These are phyloP conservation scores for Trypoxylus dichotomus DNA, from an alignment of 1,140 invertebrate genomes.

Conservation along the genomic window DNA sequence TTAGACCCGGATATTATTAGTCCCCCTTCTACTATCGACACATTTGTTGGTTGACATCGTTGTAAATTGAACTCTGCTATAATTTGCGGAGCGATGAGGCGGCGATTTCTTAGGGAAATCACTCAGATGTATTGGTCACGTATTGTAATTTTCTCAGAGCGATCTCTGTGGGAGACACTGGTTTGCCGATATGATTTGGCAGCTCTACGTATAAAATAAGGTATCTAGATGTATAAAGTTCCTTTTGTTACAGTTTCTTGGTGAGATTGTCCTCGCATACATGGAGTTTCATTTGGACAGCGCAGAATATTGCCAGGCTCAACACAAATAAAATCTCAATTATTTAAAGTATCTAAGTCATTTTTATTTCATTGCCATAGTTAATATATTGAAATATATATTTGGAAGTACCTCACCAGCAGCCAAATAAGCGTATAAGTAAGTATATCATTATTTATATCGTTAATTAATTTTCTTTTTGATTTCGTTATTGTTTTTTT, in stretches of 20 bases:
- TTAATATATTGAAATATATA: constrained; percentile 28
- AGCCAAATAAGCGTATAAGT: constrained; percentile 42
- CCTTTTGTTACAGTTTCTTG: constrained; percentile 48
- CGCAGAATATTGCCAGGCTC: constrained; percentile 94
- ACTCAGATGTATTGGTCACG: no score
- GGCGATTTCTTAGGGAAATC: no score
- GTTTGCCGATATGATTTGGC: no score
- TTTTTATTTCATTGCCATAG: constrained; percentile 40
- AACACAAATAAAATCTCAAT: constrained; percentile 82
- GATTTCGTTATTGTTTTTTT: constrained; percentile 26
- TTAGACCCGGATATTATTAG: no score
- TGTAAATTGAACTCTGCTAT: no score
- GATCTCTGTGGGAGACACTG: no score
- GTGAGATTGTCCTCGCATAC: constrained; percentile 66
- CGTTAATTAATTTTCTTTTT: not conserved
- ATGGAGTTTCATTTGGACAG: constrained; percentile 97
- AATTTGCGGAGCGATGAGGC: no score
- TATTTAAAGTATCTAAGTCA: constrained; percentile 20
- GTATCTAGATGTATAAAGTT: not conserved
- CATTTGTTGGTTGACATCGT: no score
- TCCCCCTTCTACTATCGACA: no score
- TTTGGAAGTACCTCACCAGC: constrained; percentile 44
- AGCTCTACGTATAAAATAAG: no score
- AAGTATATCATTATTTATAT: not conserved
- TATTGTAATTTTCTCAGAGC: no score